Conservation (phyloP, 2,888 invertebrate species). For the Choristoneura rosaceana region DNA sequence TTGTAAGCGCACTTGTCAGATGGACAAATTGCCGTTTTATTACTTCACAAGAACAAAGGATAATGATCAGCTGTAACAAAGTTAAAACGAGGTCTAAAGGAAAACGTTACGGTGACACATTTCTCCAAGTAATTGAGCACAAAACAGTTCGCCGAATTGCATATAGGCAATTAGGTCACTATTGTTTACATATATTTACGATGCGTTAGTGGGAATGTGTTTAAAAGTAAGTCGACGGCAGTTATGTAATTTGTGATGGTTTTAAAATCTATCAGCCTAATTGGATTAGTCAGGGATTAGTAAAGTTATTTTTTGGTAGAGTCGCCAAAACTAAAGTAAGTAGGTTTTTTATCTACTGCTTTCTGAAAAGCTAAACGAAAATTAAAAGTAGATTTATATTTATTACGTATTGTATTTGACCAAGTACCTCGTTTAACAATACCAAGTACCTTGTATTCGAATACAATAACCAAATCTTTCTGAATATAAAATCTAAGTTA, state of each 20-base stretch:
- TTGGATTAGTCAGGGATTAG: neutral
- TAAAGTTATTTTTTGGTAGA: no score
- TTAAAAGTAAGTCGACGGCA: neutral
- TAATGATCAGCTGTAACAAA: slow-evolving; percentile 1
- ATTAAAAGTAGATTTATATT: neutral
- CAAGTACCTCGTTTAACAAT: no score
- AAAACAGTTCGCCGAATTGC: slow-evolving; percentile 51
- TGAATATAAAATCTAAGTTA: no score
- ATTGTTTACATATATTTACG: slow-evolving; percentile 53
- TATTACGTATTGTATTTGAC: neutral
- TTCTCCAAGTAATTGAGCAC: slow-evolving; percentile 18
- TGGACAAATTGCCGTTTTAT: slow-evolving; percentile 19
- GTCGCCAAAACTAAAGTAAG: no score
- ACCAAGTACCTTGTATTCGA: no score
- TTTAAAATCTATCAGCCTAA: neutral
- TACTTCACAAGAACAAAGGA: slow-evolving; percentile 27
- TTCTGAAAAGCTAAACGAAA: no score
- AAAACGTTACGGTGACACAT: slow-evolving; percentile 33
- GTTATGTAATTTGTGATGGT: slow-evolving; percentile 14
- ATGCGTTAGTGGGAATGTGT: slow-evolving; percentile 20
- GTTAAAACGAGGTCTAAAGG: slow-evolving; percentile 17
- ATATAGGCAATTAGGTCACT: slow-evolving; percentile 50
- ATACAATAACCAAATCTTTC: no score
- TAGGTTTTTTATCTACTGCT: no score
- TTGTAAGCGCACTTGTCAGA: slow-evolving; percentile 1